Percentiles rank a stretch among this genome's conserved stretches.
Conservation (phyloP, 2,888 invertebrate genomes). For the Leuctra nigra region DNA sequence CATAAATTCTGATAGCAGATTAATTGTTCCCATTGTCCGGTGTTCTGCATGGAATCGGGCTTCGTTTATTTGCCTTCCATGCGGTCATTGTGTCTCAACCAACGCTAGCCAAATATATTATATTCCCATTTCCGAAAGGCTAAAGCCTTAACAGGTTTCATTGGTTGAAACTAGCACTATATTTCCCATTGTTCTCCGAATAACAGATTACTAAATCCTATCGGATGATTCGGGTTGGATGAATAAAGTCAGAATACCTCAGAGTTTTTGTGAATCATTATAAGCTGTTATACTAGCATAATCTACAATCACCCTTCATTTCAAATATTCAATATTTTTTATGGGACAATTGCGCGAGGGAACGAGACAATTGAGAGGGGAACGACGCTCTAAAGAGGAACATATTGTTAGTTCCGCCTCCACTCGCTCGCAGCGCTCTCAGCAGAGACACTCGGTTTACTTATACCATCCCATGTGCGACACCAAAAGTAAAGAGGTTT, state of each 20-base stretch:
- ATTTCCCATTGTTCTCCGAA: conserved; percentile 8
- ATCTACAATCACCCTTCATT: too few relatives aligned
- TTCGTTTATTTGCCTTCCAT: background rate
- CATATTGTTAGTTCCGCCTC: too few relatives aligned
- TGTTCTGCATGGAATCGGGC: background rate
- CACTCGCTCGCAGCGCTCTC: too few relatives aligned
- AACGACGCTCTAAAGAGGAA: too few relatives aligned
- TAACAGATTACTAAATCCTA: conserved; percentile 5
- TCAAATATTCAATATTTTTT: too few relatives aligned
- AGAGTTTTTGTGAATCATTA: too few relatives aligned
- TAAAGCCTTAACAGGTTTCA: background rate
- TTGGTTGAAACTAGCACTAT: background rate
- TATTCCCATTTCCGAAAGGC: background rate
- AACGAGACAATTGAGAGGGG: too few relatives aligned
- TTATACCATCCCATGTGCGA: too few relatives aligned
- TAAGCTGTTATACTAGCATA: too few relatives aligned
- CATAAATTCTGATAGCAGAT: conserved; percentile 11
- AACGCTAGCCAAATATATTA: background rate
- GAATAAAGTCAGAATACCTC: background rate
- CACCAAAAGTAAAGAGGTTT: too few relatives aligned
- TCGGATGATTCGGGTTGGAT: background rate
- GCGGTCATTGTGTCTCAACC: background rate
- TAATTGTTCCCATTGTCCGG: conserved; percentile 5
- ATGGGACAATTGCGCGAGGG: too few relatives aligned
- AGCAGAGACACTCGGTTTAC: too few relatives aligned